These are phyloP conservation scores for Ectropis crepuscularia DNA, from an alignment of 2,888 invertebrate genomes.

Conservation along the genomic window DNA sequence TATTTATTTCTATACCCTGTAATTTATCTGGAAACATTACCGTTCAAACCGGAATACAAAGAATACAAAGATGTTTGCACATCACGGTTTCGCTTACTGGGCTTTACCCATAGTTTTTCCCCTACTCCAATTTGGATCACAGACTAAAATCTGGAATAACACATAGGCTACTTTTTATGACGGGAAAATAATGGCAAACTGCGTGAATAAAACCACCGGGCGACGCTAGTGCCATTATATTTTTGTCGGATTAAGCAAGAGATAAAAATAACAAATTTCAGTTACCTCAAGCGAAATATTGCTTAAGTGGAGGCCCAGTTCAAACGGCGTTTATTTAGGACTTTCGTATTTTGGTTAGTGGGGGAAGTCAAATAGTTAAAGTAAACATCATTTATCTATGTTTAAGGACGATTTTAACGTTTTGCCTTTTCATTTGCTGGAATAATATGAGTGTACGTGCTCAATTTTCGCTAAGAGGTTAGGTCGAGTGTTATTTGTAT, in stretches of 20 bases:
- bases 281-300: slow-evolving; percentile 48
- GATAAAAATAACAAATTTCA: slow-evolving; percentile 6
- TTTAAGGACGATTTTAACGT: slow-evolving; percentile 28
- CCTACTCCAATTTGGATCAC: too few relatives aligned
- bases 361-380: slow-evolving; percentile 30
- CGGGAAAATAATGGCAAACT: too few relatives aligned
- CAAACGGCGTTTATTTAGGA: slow-evolving; percentile 40
- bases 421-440: slow-evolving; percentile 28
- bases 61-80: too few relatives aligned
- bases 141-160: too few relatives aligned
- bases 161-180: too few relatives aligned
- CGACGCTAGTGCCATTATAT: too few relatives aligned
- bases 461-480: slow-evolving; percentile 9
- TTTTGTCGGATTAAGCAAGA: not conserved
- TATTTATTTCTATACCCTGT: too few relatives aligned
- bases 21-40: too few relatives aligned
- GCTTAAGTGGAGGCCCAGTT: slow-evolving; percentile 17
- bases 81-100: too few relatives aligned
- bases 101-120: too few relatives aligned
- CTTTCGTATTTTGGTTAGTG: slow-evolving; percentile 26
- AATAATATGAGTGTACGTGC: slow-evolving; percentile 21
- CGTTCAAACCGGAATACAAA: too few relatives aligned
- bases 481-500: slow-evolving; percentile 9
- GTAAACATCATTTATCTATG: slow-evolving; percentile 30
- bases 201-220: too few relatives aligned